Conservation (phyloP, 2,888 invertebrate species). For the Lepidonotus clava region DNA sequence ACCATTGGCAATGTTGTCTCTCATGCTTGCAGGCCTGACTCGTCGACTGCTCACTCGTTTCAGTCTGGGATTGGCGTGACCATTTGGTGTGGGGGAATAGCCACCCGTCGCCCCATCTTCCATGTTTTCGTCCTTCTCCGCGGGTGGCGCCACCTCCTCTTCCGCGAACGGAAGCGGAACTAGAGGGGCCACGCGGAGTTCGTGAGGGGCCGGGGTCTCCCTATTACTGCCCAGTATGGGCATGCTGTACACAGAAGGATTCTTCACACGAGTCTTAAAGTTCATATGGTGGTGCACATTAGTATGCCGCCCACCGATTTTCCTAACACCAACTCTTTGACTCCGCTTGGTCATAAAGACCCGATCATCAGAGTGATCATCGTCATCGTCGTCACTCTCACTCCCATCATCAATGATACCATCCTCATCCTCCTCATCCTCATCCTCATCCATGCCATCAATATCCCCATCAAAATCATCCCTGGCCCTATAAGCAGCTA, state of each 20-base stretch:
- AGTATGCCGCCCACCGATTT: not conserved
- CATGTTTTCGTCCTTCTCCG: not conserved
- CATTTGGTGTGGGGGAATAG: not conserved
- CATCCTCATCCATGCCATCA: not conserved
- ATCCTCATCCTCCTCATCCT: not conserved
- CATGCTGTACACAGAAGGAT: conserved; percentile 32
- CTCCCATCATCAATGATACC: not conserved
- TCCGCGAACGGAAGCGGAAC: not conserved
- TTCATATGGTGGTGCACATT: conserved; percentile 15
- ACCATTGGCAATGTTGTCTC: not conserved
- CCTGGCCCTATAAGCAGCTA: not conserved
- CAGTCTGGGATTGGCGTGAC: not conserved
- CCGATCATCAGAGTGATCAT: not conserved
- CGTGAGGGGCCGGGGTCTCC: not conserved
- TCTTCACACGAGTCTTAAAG: not conserved
- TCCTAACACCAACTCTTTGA: not conserved
- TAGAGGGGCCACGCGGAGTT: conserved; percentile 1
- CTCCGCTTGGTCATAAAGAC: conserved; percentile 18
- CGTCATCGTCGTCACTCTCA: not conserved
- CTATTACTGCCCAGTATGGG: not conserved
- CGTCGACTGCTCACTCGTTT: not conserved
- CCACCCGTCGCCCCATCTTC: not conserved
- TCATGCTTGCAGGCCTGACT: not conserved
- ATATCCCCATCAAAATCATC: not conserved
- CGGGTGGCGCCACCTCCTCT: not conserved